A percentile compares a stretch with the other conserved stretches of the same genome.
These are phyloP conservation scores for Jordanella pulchra DNA, from an alignment of 2,797 vertebrate species.

Conservation along the genomic window DNA sequence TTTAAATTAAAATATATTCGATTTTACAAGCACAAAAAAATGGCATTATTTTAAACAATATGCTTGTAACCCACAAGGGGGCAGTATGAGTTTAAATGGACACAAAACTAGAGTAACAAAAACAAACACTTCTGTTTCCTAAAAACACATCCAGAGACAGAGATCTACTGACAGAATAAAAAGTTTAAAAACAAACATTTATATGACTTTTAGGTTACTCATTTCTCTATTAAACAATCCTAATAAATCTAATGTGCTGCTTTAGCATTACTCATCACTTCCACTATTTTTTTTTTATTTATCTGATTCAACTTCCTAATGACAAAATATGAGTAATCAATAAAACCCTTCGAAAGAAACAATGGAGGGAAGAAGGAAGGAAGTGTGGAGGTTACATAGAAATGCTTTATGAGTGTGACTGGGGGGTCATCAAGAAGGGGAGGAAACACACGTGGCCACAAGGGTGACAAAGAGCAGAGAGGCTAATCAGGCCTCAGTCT, in stretches of 20 bases:
- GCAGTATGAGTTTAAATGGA: conserved; percentile 14
- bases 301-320: conserved; percentile 26
- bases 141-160: neutral
- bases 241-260: conserved; percentile 29
- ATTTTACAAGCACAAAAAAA: neutral
- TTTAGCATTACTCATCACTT: conserved; percentile 31
- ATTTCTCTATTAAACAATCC: neutral
- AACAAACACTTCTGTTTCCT: too few relatives aligned
- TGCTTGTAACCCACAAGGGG: conserved; percentile 48
- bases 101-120: neutral
- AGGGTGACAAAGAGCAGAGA: conserved; percentile 9
- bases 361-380: conserved; percentile 74
- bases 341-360: conserved; percentile 50
- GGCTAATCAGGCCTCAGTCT: conserved; percentile 10
- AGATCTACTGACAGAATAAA: neutral
- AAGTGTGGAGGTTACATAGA: conserved; percentile 50
- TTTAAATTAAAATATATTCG: neutral
- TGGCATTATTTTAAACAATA: neutral
- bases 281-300: neutral
- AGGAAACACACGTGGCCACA: conserved; percentile 28
- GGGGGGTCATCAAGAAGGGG: conserved; percentile 62
- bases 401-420: conserved; percentile 44
- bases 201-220: neutral
- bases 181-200: too few relatives aligned
- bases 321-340: conserved; percentile 53